phyloP scores from a whole-genome alignment of 2,888 invertebrate genomes.

The Glyphotaelius pellucidus region DNA sequence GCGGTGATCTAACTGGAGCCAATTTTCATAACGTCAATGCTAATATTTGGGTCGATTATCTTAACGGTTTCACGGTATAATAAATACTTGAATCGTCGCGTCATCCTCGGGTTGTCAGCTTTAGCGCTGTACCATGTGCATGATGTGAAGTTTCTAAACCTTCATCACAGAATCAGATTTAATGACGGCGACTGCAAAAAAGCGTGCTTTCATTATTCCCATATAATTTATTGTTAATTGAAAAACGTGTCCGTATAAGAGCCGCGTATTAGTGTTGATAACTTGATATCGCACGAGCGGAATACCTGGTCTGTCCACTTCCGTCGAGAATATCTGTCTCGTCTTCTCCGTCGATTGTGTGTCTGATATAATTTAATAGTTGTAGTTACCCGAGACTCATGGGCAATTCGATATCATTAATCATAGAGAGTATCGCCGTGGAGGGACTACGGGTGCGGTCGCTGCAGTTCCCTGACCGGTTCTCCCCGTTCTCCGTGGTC shows the following conservation, averaged over 20 bases:
- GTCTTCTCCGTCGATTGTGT: not conserved
- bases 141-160: not conserved
- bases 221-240: not conserved
- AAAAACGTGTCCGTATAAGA: slow-evolving; percentile 2
- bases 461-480: slow-evolving; percentile 37
- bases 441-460: slow-evolving; percentile 31
- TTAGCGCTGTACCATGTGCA: not conserved
- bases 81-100: not conserved
- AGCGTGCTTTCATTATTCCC: not conserved
- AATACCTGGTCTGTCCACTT: not conserved
- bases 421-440: slow-evolving; percentile 25
- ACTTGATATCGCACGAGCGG: slow-evolving; percentile 6
- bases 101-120: not conserved
- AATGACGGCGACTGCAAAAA: not conserved
- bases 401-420: slow-evolving; percentile 30
- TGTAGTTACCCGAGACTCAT: not conserved
- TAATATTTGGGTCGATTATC: not conserved
- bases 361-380: slow-evolving; percentile 12
- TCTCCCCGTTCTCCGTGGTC: not conserved
- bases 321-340: not conserved
- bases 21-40: not conserved
- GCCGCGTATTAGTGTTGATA: not conserved
- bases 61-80: not conserved
- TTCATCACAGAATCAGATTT: not conserved
- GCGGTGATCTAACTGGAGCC: not conserved